These are phyloP conservation scores for Amphipyra tragopoginis DNA, from an alignment of 2,888 invertebrate species.

Conservation along the genomic window DNA sequence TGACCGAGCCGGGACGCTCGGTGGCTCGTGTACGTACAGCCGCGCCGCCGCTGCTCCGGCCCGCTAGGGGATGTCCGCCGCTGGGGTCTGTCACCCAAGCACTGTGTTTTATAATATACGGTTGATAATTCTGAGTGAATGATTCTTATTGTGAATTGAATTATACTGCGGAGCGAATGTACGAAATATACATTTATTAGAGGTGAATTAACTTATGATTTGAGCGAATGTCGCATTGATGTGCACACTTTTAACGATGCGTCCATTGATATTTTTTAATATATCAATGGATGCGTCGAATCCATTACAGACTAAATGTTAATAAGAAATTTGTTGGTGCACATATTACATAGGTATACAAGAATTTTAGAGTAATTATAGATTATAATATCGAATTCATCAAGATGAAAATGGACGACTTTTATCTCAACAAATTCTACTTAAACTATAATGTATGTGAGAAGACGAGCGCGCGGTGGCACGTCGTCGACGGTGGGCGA, in stretches of 20 bases:
- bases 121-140: neutral
- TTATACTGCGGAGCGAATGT: constrained; percentile 9
- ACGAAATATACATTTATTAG: constrained; percentile 28
- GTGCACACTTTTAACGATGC: neutral
- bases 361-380: no score
- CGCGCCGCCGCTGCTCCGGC: constrained; percentile 15
- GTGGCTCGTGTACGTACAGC: constrained; percentile 6
- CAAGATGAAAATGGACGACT: neutral
- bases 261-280: no score
- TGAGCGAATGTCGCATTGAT: constrained; percentile 22
- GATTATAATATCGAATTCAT: neutral
- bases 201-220: constrained; percentile 43
- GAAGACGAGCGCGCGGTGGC: neutral
- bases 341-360: no score
- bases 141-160: constrained; percentile 1
- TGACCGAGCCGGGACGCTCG: constrained; percentile 57
- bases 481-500: constrained; percentile 34
- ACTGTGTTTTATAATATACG: constrained; percentile 5
- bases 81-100: constrained; percentile 12
- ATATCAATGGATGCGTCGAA: no score
- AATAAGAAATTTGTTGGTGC: no score
- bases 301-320: no score
- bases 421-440: neutral
- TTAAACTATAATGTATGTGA: constrained; percentile 1
- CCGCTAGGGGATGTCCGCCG: constrained; percentile 40